Percentiles rank a stretch among this genome's conserved stretches.
These are phyloP conservation scores for Champsocephalus gunnari DNA, from an alignment of 2,797 vertebrate genomes.

Conservation along the genomic window DNA sequence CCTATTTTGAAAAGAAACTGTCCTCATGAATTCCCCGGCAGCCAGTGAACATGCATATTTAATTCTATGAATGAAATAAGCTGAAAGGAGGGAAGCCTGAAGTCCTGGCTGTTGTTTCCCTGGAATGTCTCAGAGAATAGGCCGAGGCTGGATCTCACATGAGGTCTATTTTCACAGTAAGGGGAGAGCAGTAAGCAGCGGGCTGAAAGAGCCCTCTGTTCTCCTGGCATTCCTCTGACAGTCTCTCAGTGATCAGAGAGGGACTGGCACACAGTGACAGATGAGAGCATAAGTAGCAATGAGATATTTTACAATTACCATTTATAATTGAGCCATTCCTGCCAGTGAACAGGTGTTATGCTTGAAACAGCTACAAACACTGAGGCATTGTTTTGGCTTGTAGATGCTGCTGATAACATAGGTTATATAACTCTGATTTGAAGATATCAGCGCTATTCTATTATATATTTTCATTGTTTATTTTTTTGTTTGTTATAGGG, in stretches of 20 bases:
- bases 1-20: constrained; percentile 12
- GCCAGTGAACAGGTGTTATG: background rate
- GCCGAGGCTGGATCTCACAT: constrained; percentile 83
- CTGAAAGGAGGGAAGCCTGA: constrained; percentile 10
- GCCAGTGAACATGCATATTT: background rate
- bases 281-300: constrained; percentile 31
- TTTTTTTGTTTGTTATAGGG: constrained; percentile 83
- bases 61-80: constrained; percentile 19
- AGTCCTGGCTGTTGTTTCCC: constrained; percentile 59
- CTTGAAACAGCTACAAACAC: background rate
- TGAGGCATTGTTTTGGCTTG: background rate
- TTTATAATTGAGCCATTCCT: background rate
- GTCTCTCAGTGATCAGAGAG: constrained; percentile 66
- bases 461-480: constrained; percentile 31
- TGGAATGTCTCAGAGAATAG: constrained; percentile 75
- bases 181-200: constrained; percentile 70
- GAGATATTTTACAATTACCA: background rate
- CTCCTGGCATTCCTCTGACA: constrained; percentile 79
- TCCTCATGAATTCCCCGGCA: background rate
- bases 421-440: background rate
- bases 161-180: constrained; percentile 87
- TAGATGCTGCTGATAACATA: background rate
- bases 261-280: constrained; percentile 56
- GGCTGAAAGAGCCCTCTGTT: constrained; percentile 91
- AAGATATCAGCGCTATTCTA: background rate